Percentiles rank a stretch among this genome's conserved stretches.
Evolutionary conservation across 2,797 vertebrate genomes (phyloP).

Genomic region (Sebastes itinus): DNA sequence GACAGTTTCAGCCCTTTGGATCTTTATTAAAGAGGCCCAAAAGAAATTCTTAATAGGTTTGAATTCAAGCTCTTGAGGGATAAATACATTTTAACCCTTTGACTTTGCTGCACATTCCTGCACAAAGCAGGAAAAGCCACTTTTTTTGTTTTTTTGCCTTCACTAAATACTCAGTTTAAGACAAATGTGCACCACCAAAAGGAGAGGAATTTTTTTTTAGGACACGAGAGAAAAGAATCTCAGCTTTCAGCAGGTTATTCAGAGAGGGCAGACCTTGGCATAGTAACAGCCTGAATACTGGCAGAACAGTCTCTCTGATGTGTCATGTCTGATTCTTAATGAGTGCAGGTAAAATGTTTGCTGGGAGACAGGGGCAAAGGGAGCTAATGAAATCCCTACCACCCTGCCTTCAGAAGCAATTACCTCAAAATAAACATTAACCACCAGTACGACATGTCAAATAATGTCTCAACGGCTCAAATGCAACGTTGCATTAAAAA

Average conservation of each 20-base stretch:
- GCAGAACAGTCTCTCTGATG: constrained; percentile 40
- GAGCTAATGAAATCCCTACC: constrained; percentile 36
- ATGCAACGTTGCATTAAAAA: constrained; percentile 21
- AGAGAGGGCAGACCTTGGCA: constrained; percentile 34
- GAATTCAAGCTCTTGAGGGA: constrained; percentile 3
- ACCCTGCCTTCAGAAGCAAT: constrained; percentile 36
- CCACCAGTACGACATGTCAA: constrained; percentile 13
- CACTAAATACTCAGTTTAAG: constrained; percentile 24
- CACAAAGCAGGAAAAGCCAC: neutral
- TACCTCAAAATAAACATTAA: constrained; percentile 47
- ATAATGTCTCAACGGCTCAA: constrained; percentile 21
- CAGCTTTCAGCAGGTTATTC: constrained; percentile 32
- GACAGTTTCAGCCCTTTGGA: neutral
- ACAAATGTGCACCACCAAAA: constrained; percentile 7
- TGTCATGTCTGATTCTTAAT: constrained; percentile 57
- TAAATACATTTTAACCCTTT: neutral
- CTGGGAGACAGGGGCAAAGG: constrained; percentile 31
- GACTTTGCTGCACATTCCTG: neutral
- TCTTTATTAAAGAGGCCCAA: constrained; percentile 1
- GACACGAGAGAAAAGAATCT: constrained; percentile 12
- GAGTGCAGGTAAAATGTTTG: constrained; percentile 62
- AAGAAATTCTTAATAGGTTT: constrained; percentile 10
- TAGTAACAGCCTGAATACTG: constrained; percentile 19
- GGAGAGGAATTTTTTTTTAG: neutral
- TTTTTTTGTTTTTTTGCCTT: neutral